Base-by-base conservation (phyloP, 1,140 invertebrate species). In the Drosophila malerkotliana region DNA sequence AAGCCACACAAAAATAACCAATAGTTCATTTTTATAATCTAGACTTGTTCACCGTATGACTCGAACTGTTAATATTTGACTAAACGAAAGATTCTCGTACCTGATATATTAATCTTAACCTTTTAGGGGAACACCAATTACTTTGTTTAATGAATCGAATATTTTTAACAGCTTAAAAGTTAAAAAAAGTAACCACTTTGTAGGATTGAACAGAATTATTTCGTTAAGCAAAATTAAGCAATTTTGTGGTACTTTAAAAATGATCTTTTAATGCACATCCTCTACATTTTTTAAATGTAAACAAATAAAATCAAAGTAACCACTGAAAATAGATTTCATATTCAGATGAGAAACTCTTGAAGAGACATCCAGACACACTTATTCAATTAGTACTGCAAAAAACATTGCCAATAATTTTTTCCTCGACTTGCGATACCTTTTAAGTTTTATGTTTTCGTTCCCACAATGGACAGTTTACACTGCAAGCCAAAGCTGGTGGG, bases 401-500 rank as follows among this genome's bases (percentile, higher is more conserved):
- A 18, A 10, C 21, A 21, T 12, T 10, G n/a, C 12, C 14, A 6
- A 44, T 14, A 15, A 1, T 6, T 47, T 45, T 30, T 14, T 10
- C 30, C 34, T 54, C 21, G 21, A 37, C 21, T 24, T 7, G 2
- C 10, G 12, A 5, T 1, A 10, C 26, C 7, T 12, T 21, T 44
- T 49, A 15, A 12, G 44, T n/a, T 34, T 10, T 21, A 32, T 41
- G 45, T 21, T 4, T 1, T 18, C n/a, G 24, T 4, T 28, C 18
- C 59, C 26, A 32, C 24, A 10, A 51, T 51, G 59, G 15, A 44
- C 15, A 44, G 3, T 37, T 37, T n/a, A 44, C 41, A 44, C n/a
- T 63, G 59, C 18, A 51, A 24, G 14, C 47, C 58, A 18, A 67
- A 67, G 10, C 10, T 24, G 8, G 60, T 67, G 0, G 60, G 63